A percentile compares a stretch with the other conserved stretches of the same genome.
Evolutionary conservation across 2,113 vertebrate species (phyloP).

Genomic region (Tupaia chinensis): DNA sequence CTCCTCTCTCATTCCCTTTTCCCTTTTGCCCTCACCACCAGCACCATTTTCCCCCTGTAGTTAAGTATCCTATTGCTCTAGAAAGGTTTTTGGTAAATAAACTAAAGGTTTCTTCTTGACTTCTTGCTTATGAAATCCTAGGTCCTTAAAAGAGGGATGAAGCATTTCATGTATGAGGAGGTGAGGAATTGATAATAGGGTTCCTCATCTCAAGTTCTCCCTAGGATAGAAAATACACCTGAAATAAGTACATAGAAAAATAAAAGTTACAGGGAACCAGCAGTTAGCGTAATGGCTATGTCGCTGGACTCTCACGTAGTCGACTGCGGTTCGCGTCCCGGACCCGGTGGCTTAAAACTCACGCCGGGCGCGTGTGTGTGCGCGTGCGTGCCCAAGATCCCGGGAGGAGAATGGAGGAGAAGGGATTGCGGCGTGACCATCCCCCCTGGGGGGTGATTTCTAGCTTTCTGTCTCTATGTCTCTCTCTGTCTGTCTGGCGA

Average conservation of each 20-base stretch:
- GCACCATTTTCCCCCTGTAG: not conserved
- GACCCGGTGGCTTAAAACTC: too few species aligned
- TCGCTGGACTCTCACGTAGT: too few species aligned
- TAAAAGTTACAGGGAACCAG: too few species aligned
- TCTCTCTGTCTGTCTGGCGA: too few species aligned
- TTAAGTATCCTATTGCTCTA: not conserved
- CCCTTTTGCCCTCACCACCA: not conserved
- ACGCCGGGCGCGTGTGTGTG: too few species aligned
- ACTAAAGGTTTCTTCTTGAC: not conserved
- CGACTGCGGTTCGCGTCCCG: too few species aligned
- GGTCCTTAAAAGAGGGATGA: not conserved
- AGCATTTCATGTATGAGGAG: not conserved
- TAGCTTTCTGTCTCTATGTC: too few species aligned
- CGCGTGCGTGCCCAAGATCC: too few species aligned
- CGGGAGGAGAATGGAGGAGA: too few species aligned
- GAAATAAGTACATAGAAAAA: not conserved
- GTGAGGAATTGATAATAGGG: not conserved
- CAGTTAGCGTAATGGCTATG: too few species aligned
- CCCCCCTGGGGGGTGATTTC: too few species aligned
- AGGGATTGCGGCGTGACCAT: too few species aligned
- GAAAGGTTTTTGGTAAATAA: not conserved
- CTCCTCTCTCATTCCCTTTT: not conserved
- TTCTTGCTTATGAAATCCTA: constrained; percentile 6
- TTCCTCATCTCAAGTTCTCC: not conserved
- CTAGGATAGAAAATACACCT: not conserved